phyloP scores from a whole-genome alignment of 2,888 invertebrate genomes.

The Calephelis perditalis region DNA sequence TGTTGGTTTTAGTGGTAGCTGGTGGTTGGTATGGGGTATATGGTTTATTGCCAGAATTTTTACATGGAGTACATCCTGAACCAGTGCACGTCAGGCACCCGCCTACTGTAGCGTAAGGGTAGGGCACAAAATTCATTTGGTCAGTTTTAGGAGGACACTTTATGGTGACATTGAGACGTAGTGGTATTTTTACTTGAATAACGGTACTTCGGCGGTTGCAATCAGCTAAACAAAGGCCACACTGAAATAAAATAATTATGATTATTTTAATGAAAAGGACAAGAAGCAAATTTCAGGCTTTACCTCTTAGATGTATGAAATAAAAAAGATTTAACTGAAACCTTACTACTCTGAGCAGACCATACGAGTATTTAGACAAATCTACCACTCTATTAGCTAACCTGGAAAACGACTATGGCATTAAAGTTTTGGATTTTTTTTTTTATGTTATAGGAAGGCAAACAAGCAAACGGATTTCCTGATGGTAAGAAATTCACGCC shows the following conservation, averaged over 20 bases:
- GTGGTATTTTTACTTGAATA: conserved; percentile 33
- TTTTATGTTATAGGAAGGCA: too few relatives aligned
- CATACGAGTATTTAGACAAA: too few relatives aligned
- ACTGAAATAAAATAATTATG: conserved; percentile 23
- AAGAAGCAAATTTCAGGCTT: too few relatives aligned
- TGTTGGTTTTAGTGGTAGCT: conserved; percentile 30
- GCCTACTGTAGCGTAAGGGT: conserved; percentile 22
- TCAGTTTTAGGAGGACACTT: conserved; percentile 30
- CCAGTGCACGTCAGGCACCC: conserved; percentile 19
- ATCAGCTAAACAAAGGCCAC: conserved; percentile 20
- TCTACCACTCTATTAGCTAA: too few relatives aligned
- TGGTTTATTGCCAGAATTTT: conserved; percentile 22
- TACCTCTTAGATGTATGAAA: too few relatives aligned
- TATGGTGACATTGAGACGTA: conserved; percentile 30
- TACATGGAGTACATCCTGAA: conserved; percentile 23
- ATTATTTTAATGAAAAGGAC: too few relatives aligned
- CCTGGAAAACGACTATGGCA: too few relatives aligned
- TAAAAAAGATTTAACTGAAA: too few relatives aligned
- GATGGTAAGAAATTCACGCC: too few relatives aligned
- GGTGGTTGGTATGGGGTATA: background rate
- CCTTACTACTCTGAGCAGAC: too few relatives aligned
- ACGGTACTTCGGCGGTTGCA: conserved; percentile 33
- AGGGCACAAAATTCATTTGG: conserved; percentile 32
- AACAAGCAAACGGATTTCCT: too few relatives aligned
- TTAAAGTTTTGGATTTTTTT: too few relatives aligned